Conservation (phyloP, 2,797 vertebrate genomes). For the Galaxias olidus region DNA sequence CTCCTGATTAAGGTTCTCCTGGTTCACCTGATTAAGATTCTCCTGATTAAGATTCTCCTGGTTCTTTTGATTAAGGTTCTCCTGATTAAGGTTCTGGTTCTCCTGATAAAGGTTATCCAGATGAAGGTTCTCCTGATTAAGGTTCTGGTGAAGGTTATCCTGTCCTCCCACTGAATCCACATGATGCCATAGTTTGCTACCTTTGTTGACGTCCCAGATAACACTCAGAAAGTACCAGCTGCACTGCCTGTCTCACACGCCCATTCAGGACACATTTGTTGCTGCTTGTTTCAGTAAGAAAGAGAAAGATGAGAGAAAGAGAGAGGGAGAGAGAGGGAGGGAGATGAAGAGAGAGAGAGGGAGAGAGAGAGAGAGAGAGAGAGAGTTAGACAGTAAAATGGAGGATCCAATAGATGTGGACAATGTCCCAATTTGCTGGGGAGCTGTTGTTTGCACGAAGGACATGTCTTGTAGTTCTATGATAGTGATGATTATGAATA, state of each 20-base stretch:
- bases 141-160: conserved; percentile 41
- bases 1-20: conserved; percentile 19
- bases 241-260: conserved; percentile 81
- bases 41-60: conserved; percentile 52
- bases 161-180: conserved; percentile 47
- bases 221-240: conserved; percentile 81
- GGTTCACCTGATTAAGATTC: too few relatives aligned
- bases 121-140: too few relatives aligned
- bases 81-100: conserved; percentile 52
- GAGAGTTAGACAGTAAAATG: conserved; percentile 49
- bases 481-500: conserved; percentile 62
- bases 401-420: conserved; percentile 5
- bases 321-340: background rate
- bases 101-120: conserved; percentile 41
- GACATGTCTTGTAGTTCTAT: conserved; percentile 66
- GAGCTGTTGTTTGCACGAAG: conserved; percentile 65
- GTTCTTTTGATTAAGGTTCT: conserved; percentile 16
- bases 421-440: conserved; percentile 50
- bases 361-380: conserved; percentile 40
- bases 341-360: conserved; percentile 34
- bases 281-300: conserved; percentile 66
- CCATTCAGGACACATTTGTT: conserved; percentile 64
- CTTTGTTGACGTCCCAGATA: conserved; percentile 75
- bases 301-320: conserved; percentile 49
- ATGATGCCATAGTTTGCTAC: conserved; percentile 53